Base-by-base conservation (phyloP, 1,140 invertebrate species). In the Pectinophora gossypiella region DNA sequence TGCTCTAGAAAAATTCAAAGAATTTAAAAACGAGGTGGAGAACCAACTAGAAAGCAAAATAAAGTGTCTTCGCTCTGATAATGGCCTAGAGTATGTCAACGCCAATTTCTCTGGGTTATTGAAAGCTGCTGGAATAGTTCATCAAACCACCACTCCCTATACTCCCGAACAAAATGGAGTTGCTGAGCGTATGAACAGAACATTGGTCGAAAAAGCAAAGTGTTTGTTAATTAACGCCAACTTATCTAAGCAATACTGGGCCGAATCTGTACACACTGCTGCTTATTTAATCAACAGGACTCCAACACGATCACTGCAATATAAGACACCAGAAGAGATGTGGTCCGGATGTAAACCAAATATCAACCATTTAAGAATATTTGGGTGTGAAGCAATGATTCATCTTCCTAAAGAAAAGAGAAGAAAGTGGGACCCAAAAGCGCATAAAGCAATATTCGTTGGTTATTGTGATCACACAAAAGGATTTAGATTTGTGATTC, bases 141-240 rank as follows among this genome's bases (percentile, higher is more conserved):
- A 65, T 56, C 55, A 58, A 19, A 50, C 27, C n/a, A n/a, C n/a
- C n/a, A n/a, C n/a, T n/a, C n/a, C n/a, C n/a, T n/a, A n/a, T 9
- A 49, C 75, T 10, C 74, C 83, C 4, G 51, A 86, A 51, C 72
- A 81, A 59, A 89, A 89, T 64, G 78, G 72, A 3, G 45, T 72
- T 4, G 61, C 62, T 10, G 85, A 68, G 60, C 47, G 78, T 13
- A 47, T 57, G 20, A 80, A 77, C 51, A 36, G 73, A 16, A 68
- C 65, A 0, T 19, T 83, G 13, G 22, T 76, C 3, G 64, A 79
- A 40, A 64, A 52, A 46, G 64, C 67, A 9, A 65, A 64, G 38
- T 51, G 51, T 12, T 50, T 58, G 51, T 23, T 76, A 10, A 36
- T 53, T 7, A 48, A 59, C 7, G 52, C 62, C 1, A 43, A 47